These are phyloP conservation scores for Pyralis farinalis DNA, from an alignment of 2,888 invertebrate genomes.

Conservation along the genomic window DNA sequence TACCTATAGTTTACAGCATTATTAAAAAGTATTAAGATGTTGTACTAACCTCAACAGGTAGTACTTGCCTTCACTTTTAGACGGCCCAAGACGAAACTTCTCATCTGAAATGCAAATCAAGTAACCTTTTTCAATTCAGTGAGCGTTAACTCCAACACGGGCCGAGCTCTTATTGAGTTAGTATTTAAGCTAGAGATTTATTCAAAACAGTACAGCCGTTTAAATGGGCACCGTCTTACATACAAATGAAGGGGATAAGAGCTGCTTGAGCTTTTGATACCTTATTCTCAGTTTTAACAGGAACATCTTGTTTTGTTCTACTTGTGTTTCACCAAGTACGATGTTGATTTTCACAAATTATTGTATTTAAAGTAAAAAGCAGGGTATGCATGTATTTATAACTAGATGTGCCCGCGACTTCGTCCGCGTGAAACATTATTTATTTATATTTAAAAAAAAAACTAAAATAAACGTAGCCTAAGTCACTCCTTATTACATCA, in stretches of 20 bases:
- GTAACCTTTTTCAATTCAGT: conserved; percentile 64
- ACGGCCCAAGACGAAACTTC: conserved; percentile 9
- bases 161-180: conserved; percentile 61
- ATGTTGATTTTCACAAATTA: too few relatives aligned
- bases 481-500: too few relatives aligned
- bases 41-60: conserved; percentile 27
- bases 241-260: conserved; percentile 45
- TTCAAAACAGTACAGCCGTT: conserved; percentile 63
- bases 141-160: conserved; percentile 48
- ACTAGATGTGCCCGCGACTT: too few relatives aligned
- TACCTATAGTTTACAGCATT: too few relatives aligned
- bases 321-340: too few relatives aligned
- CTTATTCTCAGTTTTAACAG: conserved; percentile 2
- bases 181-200: conserved; percentile 66
- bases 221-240: conserved; percentile 37
- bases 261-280: conserved; percentile 12
- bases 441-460: too few relatives aligned
- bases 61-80: conserved; percentile 20
- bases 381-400: too few relatives aligned
- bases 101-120: conserved; percentile 58
- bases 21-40: too few relatives aligned
- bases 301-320: too few relatives aligned
- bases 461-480: too few relatives aligned
- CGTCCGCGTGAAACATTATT: too few relatives aligned
- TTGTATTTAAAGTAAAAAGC: too few relatives aligned